These are phyloP conservation scores for Ichneumon xanthorius DNA, from an alignment of 2,888 invertebrate species.

Conservation along the genomic window DNA sequence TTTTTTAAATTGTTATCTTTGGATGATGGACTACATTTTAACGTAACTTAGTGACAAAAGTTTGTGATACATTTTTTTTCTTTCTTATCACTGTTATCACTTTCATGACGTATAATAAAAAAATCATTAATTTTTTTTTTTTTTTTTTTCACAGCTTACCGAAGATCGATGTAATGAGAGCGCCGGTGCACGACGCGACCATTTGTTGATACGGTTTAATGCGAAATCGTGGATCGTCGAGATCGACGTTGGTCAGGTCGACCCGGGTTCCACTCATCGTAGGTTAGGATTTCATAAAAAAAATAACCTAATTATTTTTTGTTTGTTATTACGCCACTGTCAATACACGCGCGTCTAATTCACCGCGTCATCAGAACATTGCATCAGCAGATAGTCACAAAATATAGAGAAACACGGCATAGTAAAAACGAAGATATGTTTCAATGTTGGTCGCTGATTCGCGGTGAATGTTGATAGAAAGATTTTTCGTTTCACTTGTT, in stretches of 20 bases:
- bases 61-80: too few species aligned
- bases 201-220: constrained; percentile 94
- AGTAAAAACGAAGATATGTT: neutral
- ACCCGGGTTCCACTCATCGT: constrained; percentile 53
- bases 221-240: constrained; percentile 91
- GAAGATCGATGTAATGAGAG: constrained; percentile 94
- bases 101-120: neutral
- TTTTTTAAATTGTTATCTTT: neutral
- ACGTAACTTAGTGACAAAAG: neutral
- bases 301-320: neutral
- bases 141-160: constrained; percentile 86
- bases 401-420: neutral
- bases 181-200: constrained; percentile 94
- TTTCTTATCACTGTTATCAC: neutral
- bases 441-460: neutral
- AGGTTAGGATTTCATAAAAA: constrained; percentile 48
- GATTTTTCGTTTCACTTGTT: neutral
- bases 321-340: neutral
- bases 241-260: constrained; percentile 76
- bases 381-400: neutral
- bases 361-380: neutral
- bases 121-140: neutral
- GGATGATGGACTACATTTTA: neutral
- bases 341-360: neutral
- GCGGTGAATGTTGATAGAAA: neutral